Conservation (phyloP, 1,140 invertebrate species). For the Neodiprion lecontei region DNA sequence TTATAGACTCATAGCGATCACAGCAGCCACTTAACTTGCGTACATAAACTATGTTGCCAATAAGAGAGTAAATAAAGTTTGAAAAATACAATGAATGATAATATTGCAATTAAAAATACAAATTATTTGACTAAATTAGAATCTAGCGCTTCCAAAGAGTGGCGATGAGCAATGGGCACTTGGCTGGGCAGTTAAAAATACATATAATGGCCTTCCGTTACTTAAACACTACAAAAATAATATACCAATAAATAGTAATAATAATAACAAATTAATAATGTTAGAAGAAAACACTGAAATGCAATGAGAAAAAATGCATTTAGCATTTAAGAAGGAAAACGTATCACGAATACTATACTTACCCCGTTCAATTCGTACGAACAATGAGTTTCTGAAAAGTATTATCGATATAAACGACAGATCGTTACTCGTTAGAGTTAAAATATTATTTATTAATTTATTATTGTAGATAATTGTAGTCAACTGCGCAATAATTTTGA, state of each 20-base stretch:
- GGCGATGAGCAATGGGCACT: conserved; percentile 4
- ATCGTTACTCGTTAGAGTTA: background rate
- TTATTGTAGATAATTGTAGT: background rate
- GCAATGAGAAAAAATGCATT: background rate
- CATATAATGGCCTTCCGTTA: conserved; percentile 7
- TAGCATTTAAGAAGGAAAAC: background rate
- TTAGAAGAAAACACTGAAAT: background rate
- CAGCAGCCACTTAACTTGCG: conserved; percentile 6
- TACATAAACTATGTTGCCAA: conserved; percentile 1
- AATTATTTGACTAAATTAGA: background rate
- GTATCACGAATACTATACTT: conserved; percentile 2
- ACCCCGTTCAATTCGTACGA: background rate
- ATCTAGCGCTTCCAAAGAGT: conserved; percentile 7
- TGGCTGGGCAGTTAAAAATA: background rate
- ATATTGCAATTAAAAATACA: background rate
- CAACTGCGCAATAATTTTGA: background rate
- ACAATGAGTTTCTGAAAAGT: background rate
- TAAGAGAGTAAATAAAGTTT: background rate
- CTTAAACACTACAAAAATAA: background rate
- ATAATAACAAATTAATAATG: background rate
- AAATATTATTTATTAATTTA: background rate
- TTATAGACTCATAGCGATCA: conserved; percentile 1
- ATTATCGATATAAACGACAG: background rate
- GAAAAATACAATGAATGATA: background rate
- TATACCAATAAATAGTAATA: background rate